Evolutionary conservation across 1,140 invertebrate species (phyloP).

Genomic region (Bombus waltoni): DNA sequence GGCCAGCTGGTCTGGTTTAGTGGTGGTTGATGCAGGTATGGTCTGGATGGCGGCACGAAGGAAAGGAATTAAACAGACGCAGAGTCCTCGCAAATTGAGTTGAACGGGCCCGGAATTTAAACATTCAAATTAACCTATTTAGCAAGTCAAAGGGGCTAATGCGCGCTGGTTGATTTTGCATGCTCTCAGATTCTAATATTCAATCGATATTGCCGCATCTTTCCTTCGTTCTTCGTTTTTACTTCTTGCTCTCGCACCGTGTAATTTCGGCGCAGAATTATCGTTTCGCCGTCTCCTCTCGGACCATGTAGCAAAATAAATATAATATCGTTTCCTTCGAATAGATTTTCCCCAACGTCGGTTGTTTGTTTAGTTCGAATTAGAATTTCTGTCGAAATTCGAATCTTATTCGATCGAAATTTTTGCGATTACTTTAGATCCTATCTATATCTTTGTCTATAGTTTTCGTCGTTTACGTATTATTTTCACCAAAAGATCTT

Average conservation of each 20-base stretch:
- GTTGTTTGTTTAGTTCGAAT: neutral
- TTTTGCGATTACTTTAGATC: neutral
- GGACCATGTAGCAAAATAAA: neutral
- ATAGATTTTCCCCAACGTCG: neutral
- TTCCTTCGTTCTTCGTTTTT: neutral
- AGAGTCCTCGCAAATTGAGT: conserved; percentile 79
- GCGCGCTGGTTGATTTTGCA: conserved; percentile 62
- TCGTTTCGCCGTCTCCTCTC: neutral
- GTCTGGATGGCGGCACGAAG: conserved; percentile 50
- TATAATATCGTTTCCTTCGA: neutral
- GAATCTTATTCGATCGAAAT: neutral
- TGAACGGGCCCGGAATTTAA: conserved; percentile 78
- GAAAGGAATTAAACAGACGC: conserved; percentile 77
- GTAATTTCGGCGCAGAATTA: neutral
- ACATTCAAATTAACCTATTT: conserved; percentile 82
- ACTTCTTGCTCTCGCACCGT: too few relatives aligned
- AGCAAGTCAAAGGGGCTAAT: conserved; percentile 80
- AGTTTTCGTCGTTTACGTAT: too few relatives aligned
- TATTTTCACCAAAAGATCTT: too few relatives aligned
- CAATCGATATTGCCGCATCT: conserved; percentile 76
- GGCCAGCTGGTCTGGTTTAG: conserved; percentile 52
- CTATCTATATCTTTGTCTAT: neutral
- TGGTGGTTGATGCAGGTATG: conserved; percentile 36
- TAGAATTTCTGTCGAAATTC: neutral
- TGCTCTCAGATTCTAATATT: conserved; percentile 74